Conservation (phyloP, 2,888 invertebrate genomes). For the Thera obeliscata region DNA sequence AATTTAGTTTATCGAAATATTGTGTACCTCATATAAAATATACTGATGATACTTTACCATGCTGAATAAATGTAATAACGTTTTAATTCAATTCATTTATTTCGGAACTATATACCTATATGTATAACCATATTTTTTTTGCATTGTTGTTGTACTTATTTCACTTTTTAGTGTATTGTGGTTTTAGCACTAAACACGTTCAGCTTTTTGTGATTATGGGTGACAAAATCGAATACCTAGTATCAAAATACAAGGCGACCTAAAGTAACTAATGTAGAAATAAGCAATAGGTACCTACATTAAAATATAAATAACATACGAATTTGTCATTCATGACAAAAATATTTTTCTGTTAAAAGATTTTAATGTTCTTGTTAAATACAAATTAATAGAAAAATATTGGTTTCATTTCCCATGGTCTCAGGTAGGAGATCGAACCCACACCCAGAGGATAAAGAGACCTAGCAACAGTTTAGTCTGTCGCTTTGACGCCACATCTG, state of each 20-base stretch:
- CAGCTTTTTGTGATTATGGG: constrained; percentile 12
- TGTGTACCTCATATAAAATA: too few relatives aligned
- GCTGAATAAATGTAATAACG: too few relatives aligned
- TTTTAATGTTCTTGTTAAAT: constrained; percentile 30
- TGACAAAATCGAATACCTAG: constrained; percentile 14
- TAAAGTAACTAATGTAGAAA: neutral
- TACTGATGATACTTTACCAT: too few relatives aligned
- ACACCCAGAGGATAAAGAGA: too few relatives aligned
- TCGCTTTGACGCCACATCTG: too few relatives aligned
- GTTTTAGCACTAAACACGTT: constrained; percentile 7
- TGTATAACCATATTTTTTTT: too few relatives aligned
- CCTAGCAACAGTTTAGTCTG: too few relatives aligned
- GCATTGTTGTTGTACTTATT: too few relatives aligned
- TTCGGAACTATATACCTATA: too few relatives aligned
- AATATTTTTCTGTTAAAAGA: constrained; percentile 22
- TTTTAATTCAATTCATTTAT: too few relatives aligned
- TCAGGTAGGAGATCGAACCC: too few relatives aligned
- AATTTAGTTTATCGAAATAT: neutral
- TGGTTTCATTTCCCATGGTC: constrained; percentile 6
- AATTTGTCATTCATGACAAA: constrained; percentile 11
- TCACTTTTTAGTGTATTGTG: constrained; percentile 5
- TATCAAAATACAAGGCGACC: neutral
- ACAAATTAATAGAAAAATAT: constrained; percentile 24
- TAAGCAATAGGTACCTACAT: neutral
- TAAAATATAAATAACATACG: neutral